Conservation (phyloP, 37 sponge, comb jelly and placozoan genomes). For the Beroe ovata region DNA sequence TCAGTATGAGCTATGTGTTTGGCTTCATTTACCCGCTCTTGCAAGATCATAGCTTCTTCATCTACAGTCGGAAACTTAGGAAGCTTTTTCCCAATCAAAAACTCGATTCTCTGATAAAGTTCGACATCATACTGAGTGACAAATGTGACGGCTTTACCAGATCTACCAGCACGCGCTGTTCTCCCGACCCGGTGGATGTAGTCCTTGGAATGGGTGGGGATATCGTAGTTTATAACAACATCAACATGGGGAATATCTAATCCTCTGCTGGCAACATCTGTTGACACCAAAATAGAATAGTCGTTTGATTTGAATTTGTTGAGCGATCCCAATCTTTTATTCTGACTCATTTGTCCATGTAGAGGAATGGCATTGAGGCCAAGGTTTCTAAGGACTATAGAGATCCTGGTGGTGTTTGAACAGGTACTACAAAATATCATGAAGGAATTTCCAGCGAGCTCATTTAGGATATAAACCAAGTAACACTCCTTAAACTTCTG, state of each 20-base stretch:
- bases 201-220: slow-evolving; percentile 98
- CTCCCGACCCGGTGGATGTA: slow-evolving; percentile 98
- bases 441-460: slow-evolving; percentile 95
- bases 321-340: slow-evolving; percentile 92
- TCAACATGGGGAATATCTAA: slow-evolving; percentile 99
- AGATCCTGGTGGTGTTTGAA: slow-evolving; percentile 82
- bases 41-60: slow-evolving; percentile 88
- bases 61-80: slow-evolving; percentile 86
- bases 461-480: slow-evolving; percentile 93
- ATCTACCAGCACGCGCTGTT: slow-evolving; percentile 93
- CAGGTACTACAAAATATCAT: slow-evolving; percentile 99
- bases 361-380: slow-evolving; percentile 93
- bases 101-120: slow-evolving; percentile 92
- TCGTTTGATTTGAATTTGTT: slow-evolving; percentile 91
- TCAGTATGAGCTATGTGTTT: slow-evolving; percentile 86
- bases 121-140: slow-evolving; percentile 99
- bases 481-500: slow-evolving; percentile 96
- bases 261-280: slow-evolving; percentile 98
- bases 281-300: slow-evolving; percentile 86
- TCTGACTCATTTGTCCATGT: slow-evolving; percentile 90
- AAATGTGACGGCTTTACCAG: slow-evolving; percentile 91
- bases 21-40: slow-evolving; percentile 93
- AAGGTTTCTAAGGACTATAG: slow-evolving; percentile 85
- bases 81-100: slow-evolving; percentile 91
- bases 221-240: slow-evolving; percentile 95